A percentile compares a stretch with the other conserved stretches of the same genome.
Evolutionary conservation across 2,797 vertebrate genomes (phyloP).

Genomic region (Scleropages formosus): DNA sequence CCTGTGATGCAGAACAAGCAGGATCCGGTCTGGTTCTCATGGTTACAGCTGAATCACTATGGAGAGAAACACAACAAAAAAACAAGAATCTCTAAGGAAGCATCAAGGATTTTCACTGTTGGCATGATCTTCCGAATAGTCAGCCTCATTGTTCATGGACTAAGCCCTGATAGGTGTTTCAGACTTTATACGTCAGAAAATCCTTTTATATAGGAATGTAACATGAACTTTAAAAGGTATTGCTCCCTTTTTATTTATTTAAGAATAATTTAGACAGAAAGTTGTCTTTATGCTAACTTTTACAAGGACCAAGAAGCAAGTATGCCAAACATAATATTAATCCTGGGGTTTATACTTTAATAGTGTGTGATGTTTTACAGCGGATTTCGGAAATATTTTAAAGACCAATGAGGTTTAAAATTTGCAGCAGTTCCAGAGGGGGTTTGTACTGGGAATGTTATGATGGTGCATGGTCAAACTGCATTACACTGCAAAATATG

Average conservation of each 20-base stretch:
- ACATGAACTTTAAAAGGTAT: background rate
- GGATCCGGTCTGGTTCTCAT: conserved; percentile 36
- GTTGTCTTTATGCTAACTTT: background rate
- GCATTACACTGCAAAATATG: background rate
- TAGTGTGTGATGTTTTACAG: background rate
- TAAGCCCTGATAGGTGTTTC: background rate
- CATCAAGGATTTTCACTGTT: conserved; percentile 28
- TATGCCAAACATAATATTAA: background rate
- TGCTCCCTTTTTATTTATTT: too few relatives aligned
- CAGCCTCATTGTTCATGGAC: conserved; percentile 32
- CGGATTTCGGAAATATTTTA: background rate
- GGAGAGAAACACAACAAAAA: conserved; percentile 40
- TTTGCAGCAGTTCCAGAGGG: background rate
- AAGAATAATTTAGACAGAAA: background rate
- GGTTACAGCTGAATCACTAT: conserved; percentile 34
- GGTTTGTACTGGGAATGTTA: background rate
- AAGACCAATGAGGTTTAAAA: background rate
- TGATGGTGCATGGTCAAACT: background rate
- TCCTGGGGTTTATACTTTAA: background rate
- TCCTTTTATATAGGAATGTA: conserved; percentile 3
- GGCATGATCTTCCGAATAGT: conserved; percentile 34
- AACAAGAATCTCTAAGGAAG: conserved; percentile 40
- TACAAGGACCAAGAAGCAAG: background rate
- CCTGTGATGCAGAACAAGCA: conserved; percentile 29
- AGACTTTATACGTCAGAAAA: conserved; percentile 2